Percentiles rank a stretch among this genome's conserved stretches.
phyloP scores from a whole-genome alignment of 1,140 invertebrate species.

The Formica exsecta region DNA sequence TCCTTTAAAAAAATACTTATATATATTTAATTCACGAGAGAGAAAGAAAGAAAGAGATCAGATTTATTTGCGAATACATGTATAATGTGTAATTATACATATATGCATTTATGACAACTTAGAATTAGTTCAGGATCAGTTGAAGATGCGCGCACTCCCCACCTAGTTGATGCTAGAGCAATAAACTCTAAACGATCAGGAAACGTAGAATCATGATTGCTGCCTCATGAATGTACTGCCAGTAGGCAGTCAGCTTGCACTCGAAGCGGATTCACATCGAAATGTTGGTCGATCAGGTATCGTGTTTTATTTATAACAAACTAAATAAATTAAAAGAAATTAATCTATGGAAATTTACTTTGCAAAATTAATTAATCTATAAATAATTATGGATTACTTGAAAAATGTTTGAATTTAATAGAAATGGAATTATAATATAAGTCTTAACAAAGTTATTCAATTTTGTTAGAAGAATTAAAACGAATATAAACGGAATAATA shows the following conservation, averaged over 20 bases:
- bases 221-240: background rate
- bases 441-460: background rate
- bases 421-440: background rate
- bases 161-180: background rate
- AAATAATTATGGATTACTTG: background rate
- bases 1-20: background rate
- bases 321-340: background rate
- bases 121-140: background rate
- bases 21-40: background rate
- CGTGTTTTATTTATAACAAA: background rate
- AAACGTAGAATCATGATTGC: constrained; percentile 31
- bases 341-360: background rate
- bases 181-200: background rate
- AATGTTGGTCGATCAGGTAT: constrained; percentile 35
- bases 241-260: constrained; percentile 47
- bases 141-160: background rate
- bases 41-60: too few species aligned
- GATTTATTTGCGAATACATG: background rate
- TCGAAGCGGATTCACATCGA: constrained; percentile 32
- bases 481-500: background rate
- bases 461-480: background rate
- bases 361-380: background rate
- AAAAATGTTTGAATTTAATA: background rate
- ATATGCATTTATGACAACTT: background rate
- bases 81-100: background rate